Conservation (phyloP, 1,140 invertebrate species). For the Apis cerana region DNA sequence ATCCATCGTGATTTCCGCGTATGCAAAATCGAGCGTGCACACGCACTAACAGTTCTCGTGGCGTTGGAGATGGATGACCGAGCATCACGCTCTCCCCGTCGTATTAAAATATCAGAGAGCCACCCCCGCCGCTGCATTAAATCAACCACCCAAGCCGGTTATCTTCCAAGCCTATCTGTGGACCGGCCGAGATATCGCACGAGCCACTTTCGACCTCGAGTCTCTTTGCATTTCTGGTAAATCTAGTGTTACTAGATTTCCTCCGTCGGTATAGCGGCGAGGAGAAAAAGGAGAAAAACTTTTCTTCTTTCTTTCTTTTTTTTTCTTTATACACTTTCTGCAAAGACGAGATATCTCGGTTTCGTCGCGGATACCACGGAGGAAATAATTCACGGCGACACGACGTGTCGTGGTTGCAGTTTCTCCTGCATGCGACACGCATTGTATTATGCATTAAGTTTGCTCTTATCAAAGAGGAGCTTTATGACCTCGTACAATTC, state of each 20-base stretch:
- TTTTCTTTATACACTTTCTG: no score
- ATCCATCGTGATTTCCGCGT: conserved; percentile 73
- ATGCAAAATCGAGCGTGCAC: conserved; percentile 74
- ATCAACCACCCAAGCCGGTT: conserved; percentile 75
- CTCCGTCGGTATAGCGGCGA: not conserved
- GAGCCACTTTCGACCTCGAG: conserved; percentile 39
- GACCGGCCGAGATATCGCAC: conserved; percentile 64
- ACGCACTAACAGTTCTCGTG: conserved; percentile 61
- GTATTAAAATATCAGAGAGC: conserved; percentile 74
- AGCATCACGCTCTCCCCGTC: conserved; percentile 74
- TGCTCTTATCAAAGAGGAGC: no score
- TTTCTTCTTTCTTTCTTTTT: no score
- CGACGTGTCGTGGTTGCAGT: no score
- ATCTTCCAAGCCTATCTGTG: conserved; percentile 74
- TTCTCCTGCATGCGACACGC: no score
- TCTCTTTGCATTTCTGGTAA: conserved; percentile 57
- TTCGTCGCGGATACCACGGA: no score
- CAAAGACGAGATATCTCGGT: no score
- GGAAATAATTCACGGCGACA: no score
- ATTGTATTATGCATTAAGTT: no score
- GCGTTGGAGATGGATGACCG: conserved; percentile 70
- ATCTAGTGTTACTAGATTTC: not conserved
- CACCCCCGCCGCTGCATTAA: conserved; percentile 66
- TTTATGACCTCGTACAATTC: no score
- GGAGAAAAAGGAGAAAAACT: not conserved